Evolutionary conservation across 1,140 invertebrate species (phyloP).

Genomic region (Drosophila kikkawai): DNA sequence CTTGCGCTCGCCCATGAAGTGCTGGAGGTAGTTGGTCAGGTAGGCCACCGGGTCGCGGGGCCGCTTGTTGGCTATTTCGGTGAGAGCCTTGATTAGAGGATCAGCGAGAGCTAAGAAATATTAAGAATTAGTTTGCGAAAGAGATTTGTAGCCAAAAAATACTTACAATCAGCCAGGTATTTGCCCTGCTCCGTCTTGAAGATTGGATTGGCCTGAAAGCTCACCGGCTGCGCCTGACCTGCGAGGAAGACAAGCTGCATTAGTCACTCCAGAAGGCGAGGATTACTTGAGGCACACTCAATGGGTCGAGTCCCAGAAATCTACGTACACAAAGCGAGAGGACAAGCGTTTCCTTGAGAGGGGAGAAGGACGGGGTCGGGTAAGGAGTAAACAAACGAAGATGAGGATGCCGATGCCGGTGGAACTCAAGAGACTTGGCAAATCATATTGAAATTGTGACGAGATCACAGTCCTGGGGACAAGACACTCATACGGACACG

Average conservation of each 20-base stretch:
- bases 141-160: background rate
- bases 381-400: conserved; percentile 29
- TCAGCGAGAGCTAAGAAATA: conserved; percentile 89
- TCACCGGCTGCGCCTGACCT: conserved; percentile 86
- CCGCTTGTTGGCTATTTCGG: conserved; percentile 92
- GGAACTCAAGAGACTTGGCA: conserved; percentile 59
- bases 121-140: background rate
- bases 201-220: conserved; percentile 89
- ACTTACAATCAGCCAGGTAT: conserved; percentile 92
- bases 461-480: conserved; percentile 49
- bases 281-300: conserved; percentile 22
- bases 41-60: conserved; percentile 93
- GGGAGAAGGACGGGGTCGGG: background rate
- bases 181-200: conserved; percentile 93
- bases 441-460: conserved; percentile 69
- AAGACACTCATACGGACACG: conserved; percentile 26
- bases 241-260: conserved; percentile 36
- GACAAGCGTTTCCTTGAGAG: conserved; percentile 1
- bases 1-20: conserved; percentile 86
- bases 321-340: conserved; percentile 65
- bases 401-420: conserved; percentile 47
- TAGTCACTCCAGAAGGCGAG: conserved; percentile 26
- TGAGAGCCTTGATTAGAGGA: conserved; percentile 93
- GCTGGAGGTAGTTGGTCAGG: conserved; percentile 92
- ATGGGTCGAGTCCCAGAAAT: conserved; percentile 40